Evolutionary conservation across 2,113 vertebrate genomes (phyloP), one percentile per base, ranked within the genome.

Genomic region (Pampusana beccarii): DNA sequence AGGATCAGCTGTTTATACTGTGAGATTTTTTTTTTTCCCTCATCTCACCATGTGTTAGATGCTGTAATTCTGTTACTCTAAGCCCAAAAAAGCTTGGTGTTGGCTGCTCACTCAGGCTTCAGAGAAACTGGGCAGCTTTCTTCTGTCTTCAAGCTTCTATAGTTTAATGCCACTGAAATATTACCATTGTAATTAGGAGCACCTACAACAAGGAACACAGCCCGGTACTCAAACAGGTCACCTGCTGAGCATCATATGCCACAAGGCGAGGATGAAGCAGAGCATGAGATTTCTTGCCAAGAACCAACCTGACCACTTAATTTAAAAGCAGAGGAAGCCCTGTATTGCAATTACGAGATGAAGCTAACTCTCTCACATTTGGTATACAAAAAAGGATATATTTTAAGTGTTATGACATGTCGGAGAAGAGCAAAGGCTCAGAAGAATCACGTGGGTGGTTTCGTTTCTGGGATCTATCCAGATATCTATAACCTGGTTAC

Each of bases 321-420:
- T 36, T 90, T 77, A 69, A 93, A 86, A 74, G 81, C 90, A 78
- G 82, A 90, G 87, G 66, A 92, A 80, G 81, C 26, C 11, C 50
- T 53, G 24, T 25, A 0, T 46, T 50, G 86, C 85, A 80, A 50
- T 88, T 56, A 56, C 0, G n/a, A 72, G 60, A 8, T 57, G 51
- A 36, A 83, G 72, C 38, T 40, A 31, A 31, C 33, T 71, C 70
- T 2, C 2, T 79, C 0, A 0, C 8, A 51, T 20, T 72, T 53
- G 61, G 16, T 15, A 5, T 31, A 51, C 21, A 69, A 13, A 46
- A 44, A 19, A 19, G 44, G 44, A 46, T 19, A 53, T 61, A 61
- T 71, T 56, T 38, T 16, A 36, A 38, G 67, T 31, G 54, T 11
- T 46, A 46, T 9, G 7, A 46, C 44, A 46, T 20, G 69, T 53